phyloP scores from a whole-genome alignment of 1,140 invertebrate species.

The Scaptomyza pallida region DNA sequence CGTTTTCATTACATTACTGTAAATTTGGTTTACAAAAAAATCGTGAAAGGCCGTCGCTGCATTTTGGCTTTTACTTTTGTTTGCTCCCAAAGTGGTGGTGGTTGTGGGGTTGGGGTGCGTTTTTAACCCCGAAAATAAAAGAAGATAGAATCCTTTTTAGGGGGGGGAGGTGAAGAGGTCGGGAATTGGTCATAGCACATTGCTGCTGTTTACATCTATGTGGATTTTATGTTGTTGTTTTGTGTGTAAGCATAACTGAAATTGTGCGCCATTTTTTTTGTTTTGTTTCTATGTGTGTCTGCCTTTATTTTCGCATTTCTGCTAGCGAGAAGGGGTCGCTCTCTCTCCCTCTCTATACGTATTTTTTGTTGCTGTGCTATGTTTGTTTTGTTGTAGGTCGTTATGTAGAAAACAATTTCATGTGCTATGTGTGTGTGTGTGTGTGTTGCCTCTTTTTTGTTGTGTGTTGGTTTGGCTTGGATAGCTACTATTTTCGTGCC shows the following conservation, averaged over 20 bases:
- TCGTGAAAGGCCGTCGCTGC: conserved; percentile 41
- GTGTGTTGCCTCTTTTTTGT: conserved; percentile 2
- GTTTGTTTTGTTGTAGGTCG: conserved; percentile 59
- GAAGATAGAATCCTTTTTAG: not conserved
- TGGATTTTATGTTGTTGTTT: conserved; percentile 44
- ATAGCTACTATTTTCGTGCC: not conserved
- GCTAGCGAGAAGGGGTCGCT: too few relatives aligned
- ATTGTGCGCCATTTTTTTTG: conserved; percentile 48
- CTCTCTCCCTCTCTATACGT: not conserved
- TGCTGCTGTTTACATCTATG: conserved; percentile 50
- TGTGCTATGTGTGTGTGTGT: conserved; percentile 57
- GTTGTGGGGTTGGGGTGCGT: not conserved
- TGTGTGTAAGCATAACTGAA: conserved; percentile 49
- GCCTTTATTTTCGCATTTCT: conserved; percentile 35
- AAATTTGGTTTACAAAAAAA: conserved; percentile 60
- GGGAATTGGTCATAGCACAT: conserved; percentile 2
- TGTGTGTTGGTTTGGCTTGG: too few relatives aligned
- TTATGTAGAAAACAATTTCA: conserved; percentile 79
- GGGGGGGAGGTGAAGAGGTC: not conserved
- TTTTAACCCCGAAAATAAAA: conserved; percentile 1
- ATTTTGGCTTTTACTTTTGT: conserved; percentile 42
- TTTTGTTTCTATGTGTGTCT: conserved; percentile 23
- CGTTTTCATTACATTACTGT: conserved; percentile 77
- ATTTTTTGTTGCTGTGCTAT: conserved; percentile 41
- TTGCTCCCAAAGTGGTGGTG: conserved; percentile 7